Conservation (phyloP, 1,140 invertebrate genomes). For the Megathymus violae region DNA sequence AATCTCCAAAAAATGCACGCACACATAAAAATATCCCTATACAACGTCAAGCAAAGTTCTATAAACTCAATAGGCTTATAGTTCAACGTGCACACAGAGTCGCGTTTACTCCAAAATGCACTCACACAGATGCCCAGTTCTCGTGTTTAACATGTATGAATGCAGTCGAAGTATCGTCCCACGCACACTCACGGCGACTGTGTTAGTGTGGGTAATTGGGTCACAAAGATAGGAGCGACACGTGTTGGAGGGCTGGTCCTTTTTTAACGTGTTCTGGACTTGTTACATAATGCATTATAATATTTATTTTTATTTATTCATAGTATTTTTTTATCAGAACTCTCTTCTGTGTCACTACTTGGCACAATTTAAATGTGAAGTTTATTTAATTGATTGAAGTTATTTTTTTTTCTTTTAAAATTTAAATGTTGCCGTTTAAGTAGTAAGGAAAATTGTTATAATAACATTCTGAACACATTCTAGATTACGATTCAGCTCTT, state of each 20-base stretch:
- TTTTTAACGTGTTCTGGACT: constrained; percentile 56
- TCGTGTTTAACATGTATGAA: constrained; percentile 44
- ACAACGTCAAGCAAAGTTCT: constrained; percentile 27
- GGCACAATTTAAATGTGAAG: too few species aligned
- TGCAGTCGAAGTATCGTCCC: constrained; percentile 46
- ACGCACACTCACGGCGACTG: constrained; percentile 39
- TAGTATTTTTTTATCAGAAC: neutral
- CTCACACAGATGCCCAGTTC: constrained; percentile 55
- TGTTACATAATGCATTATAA: constrained; percentile 36
- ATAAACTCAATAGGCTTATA: constrained; percentile 38
- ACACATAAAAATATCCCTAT: constrained; percentile 38
- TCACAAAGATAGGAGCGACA: constrained; percentile 80
- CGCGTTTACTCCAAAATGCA: constrained; percentile 63
- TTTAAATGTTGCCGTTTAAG: too few species aligned
- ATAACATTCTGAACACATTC: too few species aligned
- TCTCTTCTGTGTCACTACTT: too few species aligned
- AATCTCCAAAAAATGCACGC: constrained; percentile 47
- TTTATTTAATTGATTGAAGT: too few species aligned
- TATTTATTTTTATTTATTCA: neutral
- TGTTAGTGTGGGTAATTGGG: constrained; percentile 72
- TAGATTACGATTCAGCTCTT: too few species aligned
- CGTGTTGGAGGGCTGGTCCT: constrained; percentile 74
- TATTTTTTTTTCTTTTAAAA: too few species aligned
- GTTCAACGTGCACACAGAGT: constrained; percentile 51
- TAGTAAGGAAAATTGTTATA: too few species aligned